Base-by-base conservation (phyloP, 2,888 invertebrate species). In the Rhaphigaster nebulosa region DNA sequence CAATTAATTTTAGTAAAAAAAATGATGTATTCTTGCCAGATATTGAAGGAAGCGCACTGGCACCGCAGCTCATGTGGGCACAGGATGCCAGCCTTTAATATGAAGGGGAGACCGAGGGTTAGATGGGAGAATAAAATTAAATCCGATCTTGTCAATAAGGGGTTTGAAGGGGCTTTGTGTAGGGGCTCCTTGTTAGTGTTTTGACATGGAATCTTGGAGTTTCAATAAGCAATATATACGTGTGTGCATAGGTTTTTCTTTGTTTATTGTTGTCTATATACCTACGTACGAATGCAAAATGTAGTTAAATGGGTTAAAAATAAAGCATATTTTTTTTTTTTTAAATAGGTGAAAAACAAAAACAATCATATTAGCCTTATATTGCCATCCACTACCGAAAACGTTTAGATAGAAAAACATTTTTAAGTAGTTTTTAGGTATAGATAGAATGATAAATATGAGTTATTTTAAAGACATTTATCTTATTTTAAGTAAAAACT, bases 51-150 rank as follows among this genome's bases (percentile, higher is more conserved):
- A 76, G 70, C 34, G 10, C 8, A 38, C 70, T 34, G 38, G 18
- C 12, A 1, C 6, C 65, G 3, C 15, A 34, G 29, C 10, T 34
- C 65, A 12, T 38, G 6, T 0, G 70, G 6, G 18, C 34, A 13
- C 18, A 29, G 29, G 65, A 29, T 65, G 18, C 1, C 18, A 4
- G 29, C 29, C 34, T 38, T 34, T 20, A 38, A 76, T 76, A 76
- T 38, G 70, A 76, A 13, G 70, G 70, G 70, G 29, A 18, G 34
- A 1, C 6, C 34, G 6, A 34, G 70, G 34, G 38, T 23, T 38
- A 76, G 20, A 76, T 23, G 6, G 70, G 34, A 76, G 70, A 76
- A 76, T 76, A 76, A 34, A 76, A 76, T 76, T 76, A 76, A 76
- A 76, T 76, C 70, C 18, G 34, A 76, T 76, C 70, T 76, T 76